Percentiles rank a stretch among this genome's conserved stretches.
Evolutionary conservation across 92 coral and sea anemone genomes (phyloP).

Genomic region (Zoanthus sociatus): DNA sequence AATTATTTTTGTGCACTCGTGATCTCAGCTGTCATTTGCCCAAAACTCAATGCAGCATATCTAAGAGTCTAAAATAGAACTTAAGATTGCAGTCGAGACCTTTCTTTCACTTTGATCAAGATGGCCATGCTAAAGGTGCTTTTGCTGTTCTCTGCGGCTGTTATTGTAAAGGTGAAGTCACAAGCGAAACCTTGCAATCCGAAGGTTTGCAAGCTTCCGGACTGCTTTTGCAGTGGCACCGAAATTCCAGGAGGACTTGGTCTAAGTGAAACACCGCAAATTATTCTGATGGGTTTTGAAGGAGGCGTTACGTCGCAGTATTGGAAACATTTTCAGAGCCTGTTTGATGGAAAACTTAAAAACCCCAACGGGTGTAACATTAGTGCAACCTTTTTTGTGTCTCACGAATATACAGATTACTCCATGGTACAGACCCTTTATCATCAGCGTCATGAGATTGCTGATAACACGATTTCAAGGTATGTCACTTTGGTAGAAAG

Average conservation of each 20-base stretch:
- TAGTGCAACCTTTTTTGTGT: conserved; percentile 76
- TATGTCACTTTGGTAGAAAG: neutral
- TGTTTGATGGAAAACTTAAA: conserved; percentile 60
- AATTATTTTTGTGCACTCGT: neutral
- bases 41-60: neutral
- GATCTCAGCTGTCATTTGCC: neutral
- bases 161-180: neutral
- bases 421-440: conserved; percentile 65
- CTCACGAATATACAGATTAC: conserved; percentile 75
- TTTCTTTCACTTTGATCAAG: neutral
- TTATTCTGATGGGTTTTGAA: conserved; percentile 65
- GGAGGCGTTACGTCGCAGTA: conserved; percentile 59
- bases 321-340: conserved; percentile 55
- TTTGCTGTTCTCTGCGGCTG: neutral
- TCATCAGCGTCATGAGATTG: conserved; percentile 75
- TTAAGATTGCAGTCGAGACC: neutral
- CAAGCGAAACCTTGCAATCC: conserved; percentile 48
- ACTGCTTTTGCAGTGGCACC: conserved; percentile 72
- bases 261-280: conserved; percentile 65
- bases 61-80: neutral
- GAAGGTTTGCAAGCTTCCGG: conserved; percentile 69
- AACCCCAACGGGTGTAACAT: conserved; percentile 79
- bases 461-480: conserved; percentile 66
- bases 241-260: conserved; percentile 68
- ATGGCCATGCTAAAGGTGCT: neutral